Percentiles rank a stretch among this genome's conserved stretches.
These are phyloP conservation scores for Beroe ovata DNA, from an alignment of 37 sponge, comb jelly and placozoan genomes.

Conservation along the genomic window DNA sequence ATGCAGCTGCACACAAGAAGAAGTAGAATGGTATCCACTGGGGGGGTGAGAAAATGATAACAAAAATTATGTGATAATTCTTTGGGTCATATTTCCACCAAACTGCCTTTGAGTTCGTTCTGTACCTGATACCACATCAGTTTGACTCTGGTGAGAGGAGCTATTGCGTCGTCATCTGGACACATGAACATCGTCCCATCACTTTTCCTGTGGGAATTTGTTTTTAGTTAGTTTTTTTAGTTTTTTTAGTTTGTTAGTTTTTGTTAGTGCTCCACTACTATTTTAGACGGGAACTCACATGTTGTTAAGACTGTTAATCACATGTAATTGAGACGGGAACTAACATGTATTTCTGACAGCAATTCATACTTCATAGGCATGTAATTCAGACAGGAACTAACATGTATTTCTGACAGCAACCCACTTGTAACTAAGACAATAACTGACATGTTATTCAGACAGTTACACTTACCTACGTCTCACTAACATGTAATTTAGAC, in stretches of 20 bases:
- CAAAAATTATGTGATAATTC: too few species aligned
- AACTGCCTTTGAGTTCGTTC: too few species aligned
- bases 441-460: too few species aligned
- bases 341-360: too few species aligned
- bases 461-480: slow-evolving; percentile 6
- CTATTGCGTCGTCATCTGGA: neutral
- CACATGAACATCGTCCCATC: neutral
- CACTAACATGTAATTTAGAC: neutral
- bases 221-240: neutral
- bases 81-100: too few species aligned
- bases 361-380: neutral
- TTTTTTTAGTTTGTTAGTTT: neutral
- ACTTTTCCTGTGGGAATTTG: neutral
- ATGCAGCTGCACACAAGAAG: slow-evolving; percentile 29
- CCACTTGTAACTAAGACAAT: too few species aligned
- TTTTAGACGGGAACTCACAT: too few species aligned
- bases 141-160: neutral
- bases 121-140: slow-evolving; percentile 14
- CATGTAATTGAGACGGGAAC: too few species aligned
- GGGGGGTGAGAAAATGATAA: too few species aligned
- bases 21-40: slow-evolving; percentile 30
- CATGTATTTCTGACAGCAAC: too few species aligned
- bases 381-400: neutral
- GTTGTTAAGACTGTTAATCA: too few species aligned
- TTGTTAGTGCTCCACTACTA: too few species aligned